Conservation (phyloP, 2,888 invertebrate species). For the Trichacis sp. region DNA sequence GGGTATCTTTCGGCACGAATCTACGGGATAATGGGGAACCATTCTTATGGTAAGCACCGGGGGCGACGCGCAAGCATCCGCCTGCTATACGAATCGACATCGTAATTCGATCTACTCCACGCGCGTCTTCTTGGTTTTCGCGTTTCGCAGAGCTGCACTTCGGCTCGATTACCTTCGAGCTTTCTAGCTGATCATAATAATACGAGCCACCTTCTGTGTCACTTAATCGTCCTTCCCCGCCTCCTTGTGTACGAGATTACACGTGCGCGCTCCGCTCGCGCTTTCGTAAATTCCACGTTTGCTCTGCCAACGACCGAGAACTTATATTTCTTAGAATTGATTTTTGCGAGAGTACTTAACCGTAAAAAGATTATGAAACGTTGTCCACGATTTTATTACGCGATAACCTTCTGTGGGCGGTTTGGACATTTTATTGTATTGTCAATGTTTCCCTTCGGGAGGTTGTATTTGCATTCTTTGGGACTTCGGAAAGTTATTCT, state of each 20-base stretch:
- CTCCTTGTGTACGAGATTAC: neutral
- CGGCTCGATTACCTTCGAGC: constrained; percentile 32
- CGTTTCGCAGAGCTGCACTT: constrained; percentile 9
- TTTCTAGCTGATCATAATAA: neutral
- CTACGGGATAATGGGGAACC: constrained; percentile 67
- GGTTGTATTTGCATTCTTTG: no score
- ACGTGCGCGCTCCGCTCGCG: neutral
- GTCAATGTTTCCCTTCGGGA: no score
- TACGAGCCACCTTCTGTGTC: neutral
- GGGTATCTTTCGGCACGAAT: constrained; percentile 63
- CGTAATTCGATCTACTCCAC: constrained; percentile 38
- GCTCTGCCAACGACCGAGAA: constrained; percentile 5
- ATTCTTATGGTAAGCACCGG: constrained; percentile 66
- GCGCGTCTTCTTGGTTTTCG: constrained; percentile 13
- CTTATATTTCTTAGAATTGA: no score
- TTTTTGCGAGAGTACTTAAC: no score
- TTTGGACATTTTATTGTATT: no score
- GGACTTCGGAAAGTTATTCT: no score
- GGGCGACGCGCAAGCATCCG: constrained; percentile 48
- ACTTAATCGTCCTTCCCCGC: constrained; percentile 1
- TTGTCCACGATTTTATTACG: no score
- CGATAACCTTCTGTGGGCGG: no score
- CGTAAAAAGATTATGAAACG: no score
- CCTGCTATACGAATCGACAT: constrained; percentile 36
- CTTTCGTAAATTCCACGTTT: constrained; percentile 13